phyloP scores from a whole-genome alignment of 2,797 vertebrate genomes.

The Siniperca undulata region DNA sequence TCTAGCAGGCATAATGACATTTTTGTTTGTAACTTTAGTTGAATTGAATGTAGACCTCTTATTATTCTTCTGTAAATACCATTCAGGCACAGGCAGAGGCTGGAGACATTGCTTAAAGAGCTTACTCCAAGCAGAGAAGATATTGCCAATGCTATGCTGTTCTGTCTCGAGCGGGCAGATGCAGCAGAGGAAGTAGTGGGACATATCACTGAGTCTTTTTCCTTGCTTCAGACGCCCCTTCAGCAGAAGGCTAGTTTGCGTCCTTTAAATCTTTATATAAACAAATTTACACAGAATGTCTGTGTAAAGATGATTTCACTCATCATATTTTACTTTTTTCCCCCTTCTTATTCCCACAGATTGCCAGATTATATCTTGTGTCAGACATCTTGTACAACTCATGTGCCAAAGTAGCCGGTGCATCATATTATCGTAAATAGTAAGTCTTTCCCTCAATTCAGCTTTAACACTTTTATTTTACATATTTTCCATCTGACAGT shows the following conservation, averaged over 20 bases:
- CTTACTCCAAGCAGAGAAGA: constrained; percentile 82
- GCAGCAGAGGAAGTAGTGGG: constrained; percentile 88
- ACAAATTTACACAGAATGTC: not conserved
- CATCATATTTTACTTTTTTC: not conserved
- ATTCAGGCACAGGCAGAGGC: constrained; percentile 82
- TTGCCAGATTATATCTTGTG: constrained; percentile 87
- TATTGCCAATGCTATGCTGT: constrained; percentile 84
- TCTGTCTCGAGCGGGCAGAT: constrained; percentile 87
- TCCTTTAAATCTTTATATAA: not conserved
- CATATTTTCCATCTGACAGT: constrained; percentile 3
- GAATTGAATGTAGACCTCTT: not conserved
- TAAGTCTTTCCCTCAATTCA: constrained; percentile 65
- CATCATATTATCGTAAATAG: constrained; percentile 90
- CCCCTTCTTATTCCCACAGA: constrained; percentile 64
- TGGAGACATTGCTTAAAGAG: constrained; percentile 82
- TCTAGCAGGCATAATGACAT: not conserved
- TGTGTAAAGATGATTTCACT: not conserved
- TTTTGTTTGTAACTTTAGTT: not conserved
- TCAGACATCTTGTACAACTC: constrained; percentile 89
- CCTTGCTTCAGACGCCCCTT: constrained; percentile 83
- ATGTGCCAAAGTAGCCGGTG: constrained; percentile 88
- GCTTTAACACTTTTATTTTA: not conserved
- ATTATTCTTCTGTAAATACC: not conserved
- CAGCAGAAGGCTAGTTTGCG: constrained; percentile 83
- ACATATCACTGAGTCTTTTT: constrained; percentile 84